A percentile compares a stretch with the other conserved stretches of the same genome.
Conservation (phyloP, 2,113 vertebrate genomes). For the Dipodomys merriami region DNA sequence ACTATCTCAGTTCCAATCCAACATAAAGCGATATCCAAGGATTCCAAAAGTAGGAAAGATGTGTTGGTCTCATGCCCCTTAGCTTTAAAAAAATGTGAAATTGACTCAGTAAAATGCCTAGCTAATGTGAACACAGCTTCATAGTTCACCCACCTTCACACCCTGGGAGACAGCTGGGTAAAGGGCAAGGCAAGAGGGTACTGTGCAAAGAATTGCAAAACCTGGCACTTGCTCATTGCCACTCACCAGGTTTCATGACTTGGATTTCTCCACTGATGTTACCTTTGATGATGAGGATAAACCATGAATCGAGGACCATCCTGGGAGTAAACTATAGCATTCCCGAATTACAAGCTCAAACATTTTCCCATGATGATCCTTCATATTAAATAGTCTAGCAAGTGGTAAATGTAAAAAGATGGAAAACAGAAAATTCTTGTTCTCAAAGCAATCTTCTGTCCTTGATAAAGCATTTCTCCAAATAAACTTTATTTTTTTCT, state of each 20-base stretch:
- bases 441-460: not conserved
- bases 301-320: constrained; percentile 73
- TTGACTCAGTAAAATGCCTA: constrained; percentile 76
- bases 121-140: constrained; percentile 74
- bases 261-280: constrained; percentile 79
- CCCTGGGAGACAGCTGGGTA: constrained; percentile 78
- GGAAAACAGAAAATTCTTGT: not conserved
- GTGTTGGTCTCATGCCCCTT: constrained; percentile 53
- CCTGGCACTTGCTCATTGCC: constrained; percentile 68
- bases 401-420: not conserved
- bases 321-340: constrained; percentile 74
- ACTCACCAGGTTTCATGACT: constrained; percentile 81
- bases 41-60: constrained; percentile 74
- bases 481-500: not conserved
- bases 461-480: not conserved
- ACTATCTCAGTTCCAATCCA: constrained; percentile 71
- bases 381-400: not conserved
- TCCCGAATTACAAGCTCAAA: constrained; percentile 77
- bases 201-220: constrained; percentile 70
- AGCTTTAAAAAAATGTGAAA: constrained; percentile 56
- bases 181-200: constrained; percentile 78
- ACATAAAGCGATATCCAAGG: constrained; percentile 68
- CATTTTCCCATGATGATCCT: not conserved
- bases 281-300: constrained; percentile 20
- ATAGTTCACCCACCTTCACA: constrained; percentile 80